Base-by-base conservation (phyloP, 1,140 invertebrate species). In the Hyphantria cunea region DNA sequence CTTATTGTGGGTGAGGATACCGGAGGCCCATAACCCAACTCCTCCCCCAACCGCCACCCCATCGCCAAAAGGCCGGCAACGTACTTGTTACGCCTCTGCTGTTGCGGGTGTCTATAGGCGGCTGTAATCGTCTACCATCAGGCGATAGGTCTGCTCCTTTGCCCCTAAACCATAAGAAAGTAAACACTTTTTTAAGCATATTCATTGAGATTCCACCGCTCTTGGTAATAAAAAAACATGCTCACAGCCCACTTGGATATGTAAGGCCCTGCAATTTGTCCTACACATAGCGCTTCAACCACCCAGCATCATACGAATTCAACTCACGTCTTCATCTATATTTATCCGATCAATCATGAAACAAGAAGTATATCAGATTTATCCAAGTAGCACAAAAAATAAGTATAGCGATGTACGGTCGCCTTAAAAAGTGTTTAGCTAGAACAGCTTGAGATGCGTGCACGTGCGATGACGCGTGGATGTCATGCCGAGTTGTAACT, bases 401-500 rank as follows among this genome's bases (percentile, higher is more conserved):
- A 37, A 37, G 2, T 25, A 25, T 25, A 25, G 17, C 34, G 34
- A 37, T 10, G 8, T 37, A 37, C 34, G 11, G 34, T 37, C 34
- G 34, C 11, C 11, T 6, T 13, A 44, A 44, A 44, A 44, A 44
- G 12, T 44, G 41, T 13, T n/a, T 13, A n/a, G 41, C 41, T 44
- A 13, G 11, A 44, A 44, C n/a, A n/a, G 41, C 9, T 44, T 44
- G 41, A 6, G 41, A n/a, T 13, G 41, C 10, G 34, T 42, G 49
- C 65, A 48, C 65, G 65, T 67, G 65, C 60, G 42, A 9, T 6
- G 32, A 17, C 65, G 64, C 64, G 58, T 56, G 49, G 44, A 45
- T 39, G 17, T 56, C 59, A 62, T 58, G 44, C 47, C 17, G 41
- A 44, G 6, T 12, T 12, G 41, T 44, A 44, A 44, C 41, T n/a